phyloP scores from a whole-genome alignment of 2,113 vertebrate species.

The Malurus cyaneus region DNA sequence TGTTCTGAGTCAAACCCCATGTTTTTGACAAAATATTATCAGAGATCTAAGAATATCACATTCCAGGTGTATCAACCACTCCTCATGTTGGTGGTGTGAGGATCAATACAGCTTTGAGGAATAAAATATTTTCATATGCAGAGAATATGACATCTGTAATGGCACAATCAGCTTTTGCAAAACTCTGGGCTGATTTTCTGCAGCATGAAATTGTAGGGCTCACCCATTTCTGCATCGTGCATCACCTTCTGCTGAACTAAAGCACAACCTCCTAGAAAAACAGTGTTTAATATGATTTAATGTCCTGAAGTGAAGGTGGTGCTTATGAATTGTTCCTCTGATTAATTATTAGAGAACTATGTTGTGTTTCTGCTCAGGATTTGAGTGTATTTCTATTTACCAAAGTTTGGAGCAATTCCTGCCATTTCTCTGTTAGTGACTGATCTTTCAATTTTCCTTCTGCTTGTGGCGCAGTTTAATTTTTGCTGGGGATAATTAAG shows the following conservation, averaged over 20 bases:
- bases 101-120: neutral
- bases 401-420: neutral
- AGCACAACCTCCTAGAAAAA: neutral
- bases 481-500: neutral
- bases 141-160: neutral
- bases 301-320: neutral
- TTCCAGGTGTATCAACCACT: neutral
- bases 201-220: neutral
- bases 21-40: neutral
- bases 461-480: neutral
- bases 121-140: neutral
- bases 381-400: neutral
- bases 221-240: neutral
- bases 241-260: neutral
- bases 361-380: neutral
- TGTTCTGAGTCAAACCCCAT: fast-evolving
- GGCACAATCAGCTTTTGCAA: neutral
- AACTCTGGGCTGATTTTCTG: neutral
- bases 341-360: neutral
- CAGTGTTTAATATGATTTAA: neutral
- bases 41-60: neutral
- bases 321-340: neutral
- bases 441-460: neutral
- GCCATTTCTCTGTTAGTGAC: neutral
- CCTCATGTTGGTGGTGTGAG: neutral